Conservation (phyloP, 2,113 vertebrate genomes). For the Synodontis membranacea region DNA sequence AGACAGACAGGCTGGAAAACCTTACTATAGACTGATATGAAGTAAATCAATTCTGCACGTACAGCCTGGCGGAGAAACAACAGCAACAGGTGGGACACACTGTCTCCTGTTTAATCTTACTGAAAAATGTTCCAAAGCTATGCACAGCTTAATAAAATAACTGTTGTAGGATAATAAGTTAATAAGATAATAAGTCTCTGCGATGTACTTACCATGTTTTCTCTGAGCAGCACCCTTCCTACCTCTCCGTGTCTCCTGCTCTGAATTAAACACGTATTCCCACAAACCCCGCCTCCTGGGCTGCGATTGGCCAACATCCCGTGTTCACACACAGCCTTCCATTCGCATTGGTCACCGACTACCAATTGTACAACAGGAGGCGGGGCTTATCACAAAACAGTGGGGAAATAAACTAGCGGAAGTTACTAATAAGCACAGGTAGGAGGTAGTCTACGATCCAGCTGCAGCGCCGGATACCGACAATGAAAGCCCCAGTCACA, state of each 20-base stretch:
- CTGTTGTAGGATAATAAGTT: not conserved
- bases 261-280: constrained; percentile 35
- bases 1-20: not conserved
- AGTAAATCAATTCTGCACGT: not conserved
- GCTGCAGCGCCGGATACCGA: not conserved
- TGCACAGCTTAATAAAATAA: not conserved
- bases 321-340: not conserved
- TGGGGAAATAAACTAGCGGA: not conserved
- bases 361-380: not conserved
- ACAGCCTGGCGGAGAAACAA: not conserved
- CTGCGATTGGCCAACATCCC: not conserved
- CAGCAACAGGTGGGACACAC: constrained; percentile 35
- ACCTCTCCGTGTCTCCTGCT: constrained; percentile 50
- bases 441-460: not conserved
- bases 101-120: not conserved
- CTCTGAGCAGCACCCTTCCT: constrained; percentile 39
- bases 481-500: not conserved
- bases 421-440: not conserved
- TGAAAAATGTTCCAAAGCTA: not conserved
- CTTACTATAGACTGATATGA: not conserved
- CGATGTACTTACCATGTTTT: constrained; percentile 70
- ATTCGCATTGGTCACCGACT: not conserved
- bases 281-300: not conserved
- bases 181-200: not conserved
- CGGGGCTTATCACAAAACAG: not conserved